phyloP scores from a whole-genome alignment of 2,888 invertebrate species.

The Drosophila pullipes region DNA sequence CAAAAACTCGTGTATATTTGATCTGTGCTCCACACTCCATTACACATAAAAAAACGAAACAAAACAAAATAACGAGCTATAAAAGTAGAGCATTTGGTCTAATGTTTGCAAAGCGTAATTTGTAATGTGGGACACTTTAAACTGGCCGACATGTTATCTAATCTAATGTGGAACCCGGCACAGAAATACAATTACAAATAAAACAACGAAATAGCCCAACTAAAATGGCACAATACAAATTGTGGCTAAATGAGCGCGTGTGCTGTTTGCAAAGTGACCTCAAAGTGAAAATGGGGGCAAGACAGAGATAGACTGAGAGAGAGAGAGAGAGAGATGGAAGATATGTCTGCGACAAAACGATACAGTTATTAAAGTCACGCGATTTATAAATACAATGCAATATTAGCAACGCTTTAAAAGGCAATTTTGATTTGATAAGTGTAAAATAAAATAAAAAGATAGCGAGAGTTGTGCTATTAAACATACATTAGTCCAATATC shows the following conservation, averaged over 20 bases:
- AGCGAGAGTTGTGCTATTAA: not conserved
- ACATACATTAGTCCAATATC: not conserved
- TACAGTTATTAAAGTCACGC: slow-evolving; percentile 38
- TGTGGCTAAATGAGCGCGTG: slow-evolving; percentile 24
- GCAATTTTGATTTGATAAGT: not conserved
- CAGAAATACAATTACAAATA: not conserved
- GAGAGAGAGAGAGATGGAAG: not conserved
- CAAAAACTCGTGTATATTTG: not conserved
- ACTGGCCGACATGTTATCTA: slow-evolving; percentile 35
- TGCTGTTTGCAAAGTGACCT: slow-evolving; percentile 45
- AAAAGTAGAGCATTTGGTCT: slow-evolving; percentile 6
- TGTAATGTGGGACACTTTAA: slow-evolving; percentile 2
- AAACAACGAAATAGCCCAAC: slow-evolving; percentile 4
- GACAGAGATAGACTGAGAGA: not conserved
- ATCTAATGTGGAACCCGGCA: slow-evolving; percentile 24
- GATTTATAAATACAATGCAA: slow-evolving; percentile 7
- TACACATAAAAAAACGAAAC: slow-evolving; percentile 4
- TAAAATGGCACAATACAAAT: slow-evolving; percentile 14
- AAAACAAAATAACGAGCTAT: slow-evolving; percentile 9
- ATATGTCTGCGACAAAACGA: slow-evolving; percentile 16
- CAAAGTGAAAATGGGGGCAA: not conserved
- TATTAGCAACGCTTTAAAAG: slow-evolving; percentile 7
- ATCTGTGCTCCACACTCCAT: slow-evolving; percentile 5
- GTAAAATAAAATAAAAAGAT: not conserved
- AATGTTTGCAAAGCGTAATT: slow-evolving; percentile 6